Conservation (phyloP, 2,888 invertebrate genomes). For the Pyrocoelia pectoralis region DNA sequence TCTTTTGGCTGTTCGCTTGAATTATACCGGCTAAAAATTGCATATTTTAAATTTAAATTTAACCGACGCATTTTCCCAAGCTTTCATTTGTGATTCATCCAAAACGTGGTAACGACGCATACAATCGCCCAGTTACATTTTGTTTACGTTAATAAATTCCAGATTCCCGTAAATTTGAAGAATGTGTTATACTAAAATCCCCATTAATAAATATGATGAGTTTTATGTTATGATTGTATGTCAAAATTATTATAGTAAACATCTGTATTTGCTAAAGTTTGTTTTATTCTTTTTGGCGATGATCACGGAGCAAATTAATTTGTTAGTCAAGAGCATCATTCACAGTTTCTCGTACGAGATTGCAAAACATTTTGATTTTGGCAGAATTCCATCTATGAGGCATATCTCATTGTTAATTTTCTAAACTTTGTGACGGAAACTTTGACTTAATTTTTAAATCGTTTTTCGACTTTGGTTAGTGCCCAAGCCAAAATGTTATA, state of each 20-base stretch:
- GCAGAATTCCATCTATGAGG: background rate
- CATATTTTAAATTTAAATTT: no score
- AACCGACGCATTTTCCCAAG: no score
- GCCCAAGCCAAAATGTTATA: conserved; percentile 3
- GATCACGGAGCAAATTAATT: background rate
- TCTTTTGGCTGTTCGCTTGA: no score
- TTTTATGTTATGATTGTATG: conserved; percentile 23
- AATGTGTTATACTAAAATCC: conserved; percentile 1
- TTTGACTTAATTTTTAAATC: conserved; percentile 5
- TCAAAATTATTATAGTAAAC: conserved; percentile 23
- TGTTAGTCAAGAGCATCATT: background rate
- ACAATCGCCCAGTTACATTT: background rate
- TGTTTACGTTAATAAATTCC: background rate
- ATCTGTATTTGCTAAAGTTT: conserved; percentile 1
- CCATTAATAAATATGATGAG: conserved; percentile 17
- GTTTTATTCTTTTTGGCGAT: conserved; percentile 17
- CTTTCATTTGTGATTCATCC: background rate
- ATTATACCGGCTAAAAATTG: no score
- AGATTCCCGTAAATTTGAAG: background rate
- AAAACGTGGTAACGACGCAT: background rate
- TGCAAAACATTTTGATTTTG: conserved; percentile 6
- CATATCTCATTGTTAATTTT: background rate
- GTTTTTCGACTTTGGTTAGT: conserved; percentile 3
- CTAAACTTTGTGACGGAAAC: background rate
- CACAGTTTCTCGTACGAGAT: conserved; percentile 1